A percentile compares a stretch with the other conserved stretches of the same genome.
phyloP scores from a whole-genome alignment of 2,113 vertebrate species.

The Mesocricetus auratus region DNA sequence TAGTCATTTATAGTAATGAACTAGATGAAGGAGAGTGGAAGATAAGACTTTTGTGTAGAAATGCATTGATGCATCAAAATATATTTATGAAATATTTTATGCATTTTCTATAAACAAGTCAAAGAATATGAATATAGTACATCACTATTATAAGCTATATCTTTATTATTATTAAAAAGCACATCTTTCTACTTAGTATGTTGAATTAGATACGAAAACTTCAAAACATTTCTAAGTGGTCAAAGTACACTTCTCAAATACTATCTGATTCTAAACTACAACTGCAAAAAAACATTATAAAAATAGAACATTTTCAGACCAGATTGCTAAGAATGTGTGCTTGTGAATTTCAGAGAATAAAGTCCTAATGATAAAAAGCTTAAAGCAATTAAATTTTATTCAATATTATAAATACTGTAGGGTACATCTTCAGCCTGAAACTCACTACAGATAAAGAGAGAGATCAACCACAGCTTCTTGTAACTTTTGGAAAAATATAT shows the following conservation, averaged over 20 bases:
- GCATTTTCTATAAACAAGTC: neutral
- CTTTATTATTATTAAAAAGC: neutral
- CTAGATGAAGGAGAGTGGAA: neutral
- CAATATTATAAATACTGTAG: constrained; percentile 28
- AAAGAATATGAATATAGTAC: neutral
- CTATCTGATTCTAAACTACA: constrained; percentile 68
- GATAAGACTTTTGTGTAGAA: neutral
- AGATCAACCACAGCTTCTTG: neutral
- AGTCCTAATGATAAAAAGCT: neutral
- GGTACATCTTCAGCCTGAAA: constrained; percentile 19
- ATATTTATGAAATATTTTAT: neutral
- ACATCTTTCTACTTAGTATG: constrained; percentile 44
- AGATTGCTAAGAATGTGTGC: constrained; percentile 51
- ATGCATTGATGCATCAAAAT: neutral
- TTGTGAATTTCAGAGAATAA: constrained; percentile 35
- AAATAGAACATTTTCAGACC: constrained; percentile 62
- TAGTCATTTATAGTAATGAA: neutral
- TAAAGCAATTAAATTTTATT: constrained; percentile 46
- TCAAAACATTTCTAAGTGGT: constrained; percentile 63
- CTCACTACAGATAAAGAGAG: neutral
- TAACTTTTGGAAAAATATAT: constrained; percentile 9
- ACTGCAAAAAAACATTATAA: constrained; percentile 50
- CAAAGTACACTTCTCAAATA: constrained; percentile 48
- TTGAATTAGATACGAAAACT: constrained; percentile 64
- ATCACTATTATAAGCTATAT: constrained; percentile 20